phyloP scores from a whole-genome alignment of 23 tunicate genomes.

The Oikopleura dioica region DNA sequence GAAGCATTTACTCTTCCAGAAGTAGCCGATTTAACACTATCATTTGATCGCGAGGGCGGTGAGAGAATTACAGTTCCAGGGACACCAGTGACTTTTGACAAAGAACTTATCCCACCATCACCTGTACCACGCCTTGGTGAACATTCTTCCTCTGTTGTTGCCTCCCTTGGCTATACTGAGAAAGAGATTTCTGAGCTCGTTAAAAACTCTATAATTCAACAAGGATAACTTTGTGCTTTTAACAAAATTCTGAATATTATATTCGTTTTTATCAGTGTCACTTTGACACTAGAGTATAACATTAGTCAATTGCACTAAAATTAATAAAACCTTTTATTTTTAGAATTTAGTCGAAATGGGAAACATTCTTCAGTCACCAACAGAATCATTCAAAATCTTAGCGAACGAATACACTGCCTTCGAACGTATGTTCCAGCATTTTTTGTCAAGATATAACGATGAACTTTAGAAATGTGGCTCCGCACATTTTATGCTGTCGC shows the following conservation, averaged over 20 bases:
- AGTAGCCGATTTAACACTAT: constrained; percentile 28
- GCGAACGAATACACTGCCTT: too few relatives aligned
- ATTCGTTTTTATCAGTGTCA: too few relatives aligned
- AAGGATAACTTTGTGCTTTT: background rate
- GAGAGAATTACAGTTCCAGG: constrained; percentile 31
- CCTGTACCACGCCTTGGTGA: background rate
- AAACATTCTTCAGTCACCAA: too few relatives aligned
- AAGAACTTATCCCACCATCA: background rate
- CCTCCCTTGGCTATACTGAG: background rate
- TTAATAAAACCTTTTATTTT: too few relatives aligned
- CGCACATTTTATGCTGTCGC: background rate
- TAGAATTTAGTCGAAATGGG: too few relatives aligned
- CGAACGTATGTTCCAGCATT: too few relatives aligned
- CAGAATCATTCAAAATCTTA: too few relatives aligned
- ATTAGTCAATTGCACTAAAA: too few relatives aligned
- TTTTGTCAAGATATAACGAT: too few relatives aligned
- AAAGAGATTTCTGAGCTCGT: background rate
- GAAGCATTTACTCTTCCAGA: constrained; percentile 58
- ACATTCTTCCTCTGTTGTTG: background rate
- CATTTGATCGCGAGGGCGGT: constrained; percentile 21
- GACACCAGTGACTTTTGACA: constrained; percentile 29
- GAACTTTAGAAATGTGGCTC: background rate
- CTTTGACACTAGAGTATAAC: too few relatives aligned
- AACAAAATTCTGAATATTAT: background rate
- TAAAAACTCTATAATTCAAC: background rate